A percentile compares a stretch with the other conserved stretches of the same genome.
These are phyloP conservation scores for Leptopilina drosophilae DNA, from an alignment of 2,888 invertebrate species.

Conservation along the genomic window DNA sequence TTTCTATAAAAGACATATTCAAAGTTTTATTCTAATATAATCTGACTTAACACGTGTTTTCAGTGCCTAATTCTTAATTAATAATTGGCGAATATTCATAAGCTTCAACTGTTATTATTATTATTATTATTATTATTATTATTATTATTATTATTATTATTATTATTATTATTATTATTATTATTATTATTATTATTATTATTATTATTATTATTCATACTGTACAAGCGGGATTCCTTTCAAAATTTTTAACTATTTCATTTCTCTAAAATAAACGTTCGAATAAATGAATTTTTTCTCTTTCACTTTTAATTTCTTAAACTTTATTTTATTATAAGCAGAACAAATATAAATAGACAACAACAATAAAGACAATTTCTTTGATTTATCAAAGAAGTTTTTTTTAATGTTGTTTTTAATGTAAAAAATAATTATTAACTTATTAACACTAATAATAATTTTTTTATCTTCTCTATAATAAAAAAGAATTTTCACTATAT, in stretches of 20 bases:
- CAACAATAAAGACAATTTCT: no score
- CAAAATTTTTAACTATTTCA: background rate
- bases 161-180: background rate
- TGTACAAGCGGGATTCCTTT: background rate
- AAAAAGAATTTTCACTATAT: background rate
- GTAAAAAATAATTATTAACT: no score
- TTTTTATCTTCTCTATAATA: no score
- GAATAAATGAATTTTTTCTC: no score
- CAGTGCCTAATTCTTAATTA: background rate
- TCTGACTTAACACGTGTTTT: background rate
- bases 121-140: background rate
- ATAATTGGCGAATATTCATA: background rate
- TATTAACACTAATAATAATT: no score
- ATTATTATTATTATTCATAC: background rate
- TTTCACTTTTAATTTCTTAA: no score
- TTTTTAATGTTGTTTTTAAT: no score
- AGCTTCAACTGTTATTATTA: background rate
- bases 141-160: background rate
- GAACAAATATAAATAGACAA: no score
- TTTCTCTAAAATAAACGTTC: background rate
- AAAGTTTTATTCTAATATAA: constrained; percentile 1
- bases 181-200: background rate
- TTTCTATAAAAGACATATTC: background rate
- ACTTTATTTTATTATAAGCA: no score
- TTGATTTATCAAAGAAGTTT: no score